A percentile compares a stretch with the other conserved stretches of the same genome.
phyloP scores from a whole-genome alignment of 2,113 vertebrate species.

The Daphoenositta chrysoptera region DNA sequence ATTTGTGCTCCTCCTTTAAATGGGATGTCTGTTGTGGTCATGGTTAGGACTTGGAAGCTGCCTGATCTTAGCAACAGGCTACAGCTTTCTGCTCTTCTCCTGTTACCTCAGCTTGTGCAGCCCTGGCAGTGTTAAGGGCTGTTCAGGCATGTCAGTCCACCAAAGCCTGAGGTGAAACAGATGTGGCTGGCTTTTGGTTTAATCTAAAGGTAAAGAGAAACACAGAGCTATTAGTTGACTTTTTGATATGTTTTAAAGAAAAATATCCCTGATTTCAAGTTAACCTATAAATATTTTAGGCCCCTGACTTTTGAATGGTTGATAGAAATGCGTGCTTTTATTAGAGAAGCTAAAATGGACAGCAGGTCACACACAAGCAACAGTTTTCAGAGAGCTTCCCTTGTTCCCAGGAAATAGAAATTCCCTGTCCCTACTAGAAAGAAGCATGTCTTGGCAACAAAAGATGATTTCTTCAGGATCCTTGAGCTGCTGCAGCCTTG shows the following conservation, averaged over 20 bases:
- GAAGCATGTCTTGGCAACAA: not conserved
- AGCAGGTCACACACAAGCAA: not conserved
- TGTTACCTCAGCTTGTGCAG: constrained; percentile 14
- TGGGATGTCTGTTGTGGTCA: not conserved
- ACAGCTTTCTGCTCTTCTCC: not conserved
- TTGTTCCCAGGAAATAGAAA: not conserved
- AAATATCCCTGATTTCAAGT: not conserved
- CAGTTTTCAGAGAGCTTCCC: not conserved
- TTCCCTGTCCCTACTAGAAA: not conserved
- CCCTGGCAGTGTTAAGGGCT: not conserved
- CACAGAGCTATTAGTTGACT: not conserved
- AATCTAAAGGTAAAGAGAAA: constrained; percentile 5
- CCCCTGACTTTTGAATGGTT: not conserved
- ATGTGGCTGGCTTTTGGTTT: not conserved
- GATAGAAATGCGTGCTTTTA: not conserved
- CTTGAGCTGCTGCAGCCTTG: not conserved
- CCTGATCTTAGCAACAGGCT: not conserved
- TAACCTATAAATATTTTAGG: not conserved
- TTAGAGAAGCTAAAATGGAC: not conserved
- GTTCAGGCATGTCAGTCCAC: constrained; percentile 37
- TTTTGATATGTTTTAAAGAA: not conserved
- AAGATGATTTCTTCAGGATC: not conserved
- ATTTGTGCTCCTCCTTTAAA: not conserved
- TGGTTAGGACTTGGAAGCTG: constrained; percentile 8
- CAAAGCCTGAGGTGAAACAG: constrained; percentile 43